Percentiles rank a stretch among this genome's conserved stretches.
phyloP scores from a whole-genome alignment of 2,888 invertebrate genomes.

The Argyresthia albistria region DNA sequence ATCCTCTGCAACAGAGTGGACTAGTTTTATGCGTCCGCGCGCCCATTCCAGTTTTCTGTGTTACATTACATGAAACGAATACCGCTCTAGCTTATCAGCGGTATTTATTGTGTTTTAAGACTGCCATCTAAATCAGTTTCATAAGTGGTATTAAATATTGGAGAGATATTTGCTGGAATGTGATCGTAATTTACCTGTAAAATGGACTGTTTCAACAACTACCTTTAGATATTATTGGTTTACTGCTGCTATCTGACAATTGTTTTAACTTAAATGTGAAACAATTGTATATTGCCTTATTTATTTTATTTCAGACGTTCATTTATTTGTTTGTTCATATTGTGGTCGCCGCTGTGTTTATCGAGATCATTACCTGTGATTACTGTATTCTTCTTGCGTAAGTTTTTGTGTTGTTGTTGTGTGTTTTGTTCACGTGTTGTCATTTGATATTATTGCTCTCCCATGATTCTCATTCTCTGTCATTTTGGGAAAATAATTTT shows the following conservation, averaged over 20 bases:
- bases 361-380: no score
- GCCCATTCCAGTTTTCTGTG: neutral
- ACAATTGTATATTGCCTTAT: neutral
- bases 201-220: neutral
- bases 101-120: slow-evolving; percentile 20
- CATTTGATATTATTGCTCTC: no score
- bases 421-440: no score
- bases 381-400: no score
- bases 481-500: no score
- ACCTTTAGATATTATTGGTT: no score
- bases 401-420: no score
- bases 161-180: slow-evolving; percentile 3
- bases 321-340: no score
- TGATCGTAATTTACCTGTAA: neutral
- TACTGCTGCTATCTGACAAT: no score
- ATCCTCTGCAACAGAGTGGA: slow-evolving; percentile 6
- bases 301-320: no score
- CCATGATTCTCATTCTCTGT: no score
- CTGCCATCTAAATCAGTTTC: slow-evolving; percentile 22
- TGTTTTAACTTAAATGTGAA: neutral
- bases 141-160: slow-evolving; percentile 14
- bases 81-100: slow-evolving; percentile 12
- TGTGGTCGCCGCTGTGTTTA: no score
- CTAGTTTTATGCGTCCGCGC: slow-evolving; percentile 1
- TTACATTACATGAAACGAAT: slow-evolving; percentile 3